These are phyloP conservation scores for Agriopis leucophaearia DNA, from an alignment of 2,888 invertebrate species.

Conservation along the genomic window DNA sequence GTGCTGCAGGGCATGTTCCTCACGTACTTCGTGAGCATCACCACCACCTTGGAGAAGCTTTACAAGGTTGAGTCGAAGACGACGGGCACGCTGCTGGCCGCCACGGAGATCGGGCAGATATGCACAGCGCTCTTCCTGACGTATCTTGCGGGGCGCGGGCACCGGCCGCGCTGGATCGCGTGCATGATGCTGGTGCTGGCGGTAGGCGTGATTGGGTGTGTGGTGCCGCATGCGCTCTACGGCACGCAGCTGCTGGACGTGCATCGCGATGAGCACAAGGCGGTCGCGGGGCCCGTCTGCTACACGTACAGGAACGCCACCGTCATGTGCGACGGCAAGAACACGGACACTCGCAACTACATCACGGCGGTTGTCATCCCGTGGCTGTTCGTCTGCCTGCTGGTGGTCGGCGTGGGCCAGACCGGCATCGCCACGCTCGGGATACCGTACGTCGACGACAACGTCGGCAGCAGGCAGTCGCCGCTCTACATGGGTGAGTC, in stretches of 20 bases:
- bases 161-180: constrained; percentile 97
- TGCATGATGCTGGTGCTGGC: constrained; percentile 97
- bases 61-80: constrained; percentile 97
- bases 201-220: constrained; percentile 94
- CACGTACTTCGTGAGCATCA: constrained; percentile 97
- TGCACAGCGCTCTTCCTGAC: constrained; percentile 95
- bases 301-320: constrained; percentile 60
- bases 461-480: constrained; percentile 96
- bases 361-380: constrained; percentile 93
- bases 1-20: constrained; percentile 96
- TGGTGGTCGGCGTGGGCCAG: constrained; percentile 96
- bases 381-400: constrained; percentile 94
- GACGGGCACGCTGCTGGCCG: constrained; percentile 95
- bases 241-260: constrained; percentile 89
- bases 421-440: constrained; percentile 97
- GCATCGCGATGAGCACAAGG: constrained; percentile 69
- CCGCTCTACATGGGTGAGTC: constrained; percentile 95
- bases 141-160: constrained; percentile 96
- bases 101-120: constrained; percentile 97
- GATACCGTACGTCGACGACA: constrained; percentile 97
- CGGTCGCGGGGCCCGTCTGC: constrained; percentile 74
- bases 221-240: constrained; percentile 95
- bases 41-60: constrained; percentile 96
- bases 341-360: constrained; percentile 90
- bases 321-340: constrained; percentile 86